A percentile compares a stretch with the other conserved stretches of the same genome.
phyloP scores from a whole-genome alignment of 2,888 invertebrate species.

The Drosophila fungiperda region DNA sequence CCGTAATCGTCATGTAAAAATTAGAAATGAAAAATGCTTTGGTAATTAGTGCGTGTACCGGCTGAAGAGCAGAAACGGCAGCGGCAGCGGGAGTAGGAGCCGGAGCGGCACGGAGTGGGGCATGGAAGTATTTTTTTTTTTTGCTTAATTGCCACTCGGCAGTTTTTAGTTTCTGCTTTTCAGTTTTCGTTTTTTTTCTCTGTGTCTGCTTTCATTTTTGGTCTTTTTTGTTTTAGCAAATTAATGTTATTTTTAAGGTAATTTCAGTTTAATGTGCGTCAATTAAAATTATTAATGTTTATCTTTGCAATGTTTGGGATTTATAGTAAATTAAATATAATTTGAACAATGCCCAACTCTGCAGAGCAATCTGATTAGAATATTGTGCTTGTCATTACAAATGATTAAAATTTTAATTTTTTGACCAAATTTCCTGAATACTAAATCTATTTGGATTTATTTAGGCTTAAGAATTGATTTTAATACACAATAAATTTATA shows the following conservation, averaged over 20 bases:
- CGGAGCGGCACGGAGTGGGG: conserved; percentile 5
- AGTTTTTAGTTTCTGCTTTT: conserved; percentile 34
- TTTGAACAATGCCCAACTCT: conserved; percentile 45
- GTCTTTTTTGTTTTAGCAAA: conserved; percentile 60
- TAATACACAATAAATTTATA: not conserved
- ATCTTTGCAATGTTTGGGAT: conserved; percentile 52
- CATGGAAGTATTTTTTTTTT: conserved; percentile 9
- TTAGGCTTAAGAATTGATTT: not conserved
- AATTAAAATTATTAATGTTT: conserved; percentile 76
- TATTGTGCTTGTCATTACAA: conserved; percentile 1
- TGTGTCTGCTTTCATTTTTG: conserved; percentile 52
- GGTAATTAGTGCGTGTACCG: conserved; percentile 76
- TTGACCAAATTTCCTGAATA: not conserved
- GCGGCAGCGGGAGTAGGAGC: not conserved
- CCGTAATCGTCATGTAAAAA: conserved; percentile 49
- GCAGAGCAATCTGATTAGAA: conserved; percentile 24
- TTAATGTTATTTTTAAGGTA: conserved; percentile 53
- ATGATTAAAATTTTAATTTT: conserved; percentile 2
- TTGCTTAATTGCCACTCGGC: conserved; percentile 57
- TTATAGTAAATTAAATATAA: conserved; percentile 74
- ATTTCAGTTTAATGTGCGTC: conserved; percentile 78
- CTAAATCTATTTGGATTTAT: not conserved
- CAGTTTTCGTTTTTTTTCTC: conserved; percentile 29
- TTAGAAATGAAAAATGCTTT: conserved; percentile 63
- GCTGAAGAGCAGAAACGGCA: not conserved